These are phyloP conservation scores for Seira ritae DNA, from an alignment of 2,888 invertebrate species.

Conservation along the genomic window DNA sequence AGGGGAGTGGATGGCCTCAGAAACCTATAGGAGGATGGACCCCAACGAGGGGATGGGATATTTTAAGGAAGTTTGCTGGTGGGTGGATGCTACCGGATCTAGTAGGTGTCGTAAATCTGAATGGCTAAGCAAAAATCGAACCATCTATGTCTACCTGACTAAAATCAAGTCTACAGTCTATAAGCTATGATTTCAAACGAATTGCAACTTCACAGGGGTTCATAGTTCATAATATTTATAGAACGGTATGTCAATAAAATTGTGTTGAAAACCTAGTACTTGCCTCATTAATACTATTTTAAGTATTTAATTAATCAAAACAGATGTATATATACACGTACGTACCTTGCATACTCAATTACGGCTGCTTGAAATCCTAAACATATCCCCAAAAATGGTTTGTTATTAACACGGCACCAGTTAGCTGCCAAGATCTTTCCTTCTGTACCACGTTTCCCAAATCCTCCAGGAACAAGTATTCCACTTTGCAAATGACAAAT, in stretches of 20 bases:
- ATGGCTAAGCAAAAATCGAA: constrained; percentile 27
- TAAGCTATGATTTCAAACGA: constrained; percentile 3
- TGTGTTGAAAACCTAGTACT: too few species aligned
- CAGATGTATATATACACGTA: constrained; percentile 4
- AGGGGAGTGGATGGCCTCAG: constrained; percentile 31
- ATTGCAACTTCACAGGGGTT: constrained; percentile 51
- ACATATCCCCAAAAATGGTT: constrained; percentile 97
- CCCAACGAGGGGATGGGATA: constrained; percentile 48
- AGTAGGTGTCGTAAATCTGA: constrained; percentile 61
- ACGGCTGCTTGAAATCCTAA: constrained; percentile 98
- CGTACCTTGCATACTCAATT: constrained; percentile 87
- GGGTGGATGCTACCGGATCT: constrained; percentile 61
- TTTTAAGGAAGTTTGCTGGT: constrained; percentile 49
- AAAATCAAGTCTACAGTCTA: too few species aligned
- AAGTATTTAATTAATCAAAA: constrained; percentile 18
- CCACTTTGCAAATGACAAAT: constrained; percentile 82
- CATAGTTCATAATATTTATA: too few species aligned
- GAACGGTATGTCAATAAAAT: too few species aligned
- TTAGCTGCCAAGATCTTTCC: constrained; percentile 96
- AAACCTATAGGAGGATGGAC: constrained; percentile 53
- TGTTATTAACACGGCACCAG: constrained; percentile 93
- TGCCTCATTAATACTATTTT: too few species aligned
- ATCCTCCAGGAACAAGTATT: constrained; percentile 97
- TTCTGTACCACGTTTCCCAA: constrained; percentile 96
- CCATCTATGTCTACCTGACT: too few species aligned